Conservation (phyloP, 2,797 vertebrate genomes). For the Trachurus trachurus region DNA sequence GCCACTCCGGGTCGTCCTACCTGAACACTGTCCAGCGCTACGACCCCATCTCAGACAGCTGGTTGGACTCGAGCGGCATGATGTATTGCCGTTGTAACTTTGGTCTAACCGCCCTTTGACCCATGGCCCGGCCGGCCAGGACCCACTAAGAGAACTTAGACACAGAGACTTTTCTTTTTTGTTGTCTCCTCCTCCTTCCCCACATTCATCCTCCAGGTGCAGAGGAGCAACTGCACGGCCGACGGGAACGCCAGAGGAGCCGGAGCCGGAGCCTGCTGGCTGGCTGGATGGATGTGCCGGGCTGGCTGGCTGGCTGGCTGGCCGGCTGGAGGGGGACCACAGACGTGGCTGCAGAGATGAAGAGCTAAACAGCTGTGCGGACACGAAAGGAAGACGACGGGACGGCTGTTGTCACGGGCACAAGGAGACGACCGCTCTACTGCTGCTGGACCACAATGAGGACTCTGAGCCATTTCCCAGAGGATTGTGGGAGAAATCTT, state of each 20-base stretch:
- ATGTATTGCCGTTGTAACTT: conserved; percentile 99
- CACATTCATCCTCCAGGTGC: conserved; percentile 74
- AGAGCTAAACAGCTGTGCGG: conserved; percentile 33
- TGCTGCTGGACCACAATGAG: conserved; percentile 75
- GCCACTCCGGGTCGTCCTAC: conserved; percentile 98
- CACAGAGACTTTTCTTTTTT: conserved; percentile 73
- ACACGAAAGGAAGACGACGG: conserved; percentile 24
- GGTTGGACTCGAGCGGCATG: conserved; percentile 98
- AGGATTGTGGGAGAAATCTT: conserved; percentile 72
- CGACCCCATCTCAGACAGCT: conserved; percentile 95
- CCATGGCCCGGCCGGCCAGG: conserved; percentile 71
- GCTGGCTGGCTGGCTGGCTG: conserved; percentile 39
- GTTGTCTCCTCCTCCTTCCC: conserved; percentile 74
- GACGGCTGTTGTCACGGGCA: conserved; percentile 40
- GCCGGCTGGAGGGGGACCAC: conserved; percentile 47
- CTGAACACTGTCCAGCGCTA: conserved; percentile 98
- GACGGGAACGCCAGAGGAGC: conserved; percentile 51
- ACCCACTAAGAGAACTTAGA: conserved; percentile 75
- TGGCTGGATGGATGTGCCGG: conserved; percentile 53
- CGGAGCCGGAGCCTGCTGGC: conserved; percentile 46
- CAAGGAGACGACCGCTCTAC: conserved; percentile 53
- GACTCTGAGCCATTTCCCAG: conserved; percentile 78
- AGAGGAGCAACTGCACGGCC: conserved; percentile 66
- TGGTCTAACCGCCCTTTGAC: conserved; percentile 97
- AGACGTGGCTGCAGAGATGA: conserved; percentile 56